Base-by-base conservation (phyloP, 2,888 invertebrate genomes). In the Eristalis arbustorum region DNA sequence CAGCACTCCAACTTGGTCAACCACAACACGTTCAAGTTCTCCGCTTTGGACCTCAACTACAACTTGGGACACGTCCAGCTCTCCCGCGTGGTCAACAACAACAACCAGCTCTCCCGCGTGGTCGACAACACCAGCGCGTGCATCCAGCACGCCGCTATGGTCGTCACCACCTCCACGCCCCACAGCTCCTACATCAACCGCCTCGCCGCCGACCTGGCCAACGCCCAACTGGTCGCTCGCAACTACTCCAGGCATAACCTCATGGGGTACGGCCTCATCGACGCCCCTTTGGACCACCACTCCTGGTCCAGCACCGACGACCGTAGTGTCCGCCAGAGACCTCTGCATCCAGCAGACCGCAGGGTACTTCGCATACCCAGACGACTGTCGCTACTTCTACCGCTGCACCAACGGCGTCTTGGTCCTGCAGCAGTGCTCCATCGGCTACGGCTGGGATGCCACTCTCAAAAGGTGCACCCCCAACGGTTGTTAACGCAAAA, bases 311-410 rank as follows among this genome's bases (percentile, higher is more conserved):
- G 18, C n/a, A 18, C 18, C 59, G 13, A 23, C 59, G 25, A 59
- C 14, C 13, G 13, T 10, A 13, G 59, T 14, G 0, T 11, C 59
- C 37, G 37, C 37, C 3, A 23, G 28, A 10, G 31, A 59, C 8
- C 31, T 42, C 11, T 84, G 84, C 42, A 23, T 4, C n/a, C 40
- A 57, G 14, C 61, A 82, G 34, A 23, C 14, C 0, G 37, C 22
- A 23, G 87, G 87, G 42, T 56, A 49, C 56, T 82, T 78, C 14
- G 28, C 71, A 22, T 34, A 82, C 23, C 66, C 82, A 13, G 49
- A 34, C 0, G 63, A 82, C 6, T 87, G 78, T 3, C 73, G 5
- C 31, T 82, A 11, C 23, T 85, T 56, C 56, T 85, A 87, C 25
- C 74, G 87, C 61, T 87, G 87, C 42, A 3, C 34, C 0, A 37